phyloP scores from a whole-genome alignment of 2,888 invertebrate genomes.

The Timandra comae region DNA sequence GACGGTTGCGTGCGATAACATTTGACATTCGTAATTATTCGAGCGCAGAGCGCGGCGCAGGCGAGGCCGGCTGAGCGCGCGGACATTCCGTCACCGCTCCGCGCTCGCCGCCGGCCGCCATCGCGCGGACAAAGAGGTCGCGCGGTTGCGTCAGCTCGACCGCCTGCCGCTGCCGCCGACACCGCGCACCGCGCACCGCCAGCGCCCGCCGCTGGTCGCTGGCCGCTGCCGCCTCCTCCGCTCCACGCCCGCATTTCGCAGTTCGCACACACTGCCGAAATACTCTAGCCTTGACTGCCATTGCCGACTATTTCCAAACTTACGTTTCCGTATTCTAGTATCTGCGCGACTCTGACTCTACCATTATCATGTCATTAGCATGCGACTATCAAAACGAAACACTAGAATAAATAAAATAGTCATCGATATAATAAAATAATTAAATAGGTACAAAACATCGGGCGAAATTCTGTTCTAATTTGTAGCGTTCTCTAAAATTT shows the following conservation, averaged over 20 bases:
- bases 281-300: slow-evolving; percentile 56
- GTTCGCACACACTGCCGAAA: slow-evolving; percentile 54
- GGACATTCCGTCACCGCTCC: slow-evolving; percentile 56
- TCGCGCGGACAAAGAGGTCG: slow-evolving; percentile 74
- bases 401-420: not conserved
- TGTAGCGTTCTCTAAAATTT: slow-evolving; percentile 43
- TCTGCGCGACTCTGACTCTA: slow-evolving; percentile 17
- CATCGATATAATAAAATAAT: slow-evolving; percentile 2
- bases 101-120: slow-evolving; percentile 48
- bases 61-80: slow-evolving; percentile 50
- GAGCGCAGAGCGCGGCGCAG: slow-evolving; percentile 58
- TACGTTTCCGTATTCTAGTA: slow-evolving; percentile 41
- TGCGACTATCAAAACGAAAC: not conserved
- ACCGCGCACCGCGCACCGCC: slow-evolving; percentile 27
- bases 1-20: slow-evolving; percentile 77
- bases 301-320: slow-evolving; percentile 50
- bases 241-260: slow-evolving; percentile 31
- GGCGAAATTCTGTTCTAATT: slow-evolving; percentile 35
- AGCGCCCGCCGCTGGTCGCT: slow-evolving; percentile 19
- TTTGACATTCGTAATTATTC: slow-evolving; percentile 77
- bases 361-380: slow-evolving; percentile 4
- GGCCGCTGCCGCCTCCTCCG: slow-evolving; percentile 21
- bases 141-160: slow-evolving; percentile 64
- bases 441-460: slow-evolving; percentile 13
- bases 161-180: slow-evolving; percentile 27